Conservation (phyloP, 2,888 invertebrate genomes). For the Lasioglossum marginatum region DNA sequence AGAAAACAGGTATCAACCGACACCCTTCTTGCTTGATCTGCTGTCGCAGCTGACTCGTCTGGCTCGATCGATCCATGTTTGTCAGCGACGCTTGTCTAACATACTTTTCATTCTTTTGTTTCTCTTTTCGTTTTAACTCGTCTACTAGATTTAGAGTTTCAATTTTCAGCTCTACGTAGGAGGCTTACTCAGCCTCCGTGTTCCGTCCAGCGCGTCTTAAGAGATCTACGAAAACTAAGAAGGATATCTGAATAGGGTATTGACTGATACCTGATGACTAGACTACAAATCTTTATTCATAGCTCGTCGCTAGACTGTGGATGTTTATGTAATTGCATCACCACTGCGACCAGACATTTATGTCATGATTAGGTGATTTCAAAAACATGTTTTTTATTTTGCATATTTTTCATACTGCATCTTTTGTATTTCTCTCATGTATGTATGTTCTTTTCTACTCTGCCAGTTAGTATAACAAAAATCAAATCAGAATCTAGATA, state of each 20-base stretch:
- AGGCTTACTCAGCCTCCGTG: background rate
- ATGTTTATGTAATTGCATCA: background rate
- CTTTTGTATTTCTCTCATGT: background rate
- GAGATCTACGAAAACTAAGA: slow-evolving; percentile 56
- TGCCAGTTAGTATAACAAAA: too few species aligned
- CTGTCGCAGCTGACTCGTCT: slow-evolving; percentile 56
- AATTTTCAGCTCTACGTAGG: background rate
- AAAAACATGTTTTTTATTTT: background rate
- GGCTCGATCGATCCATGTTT: slow-evolving; percentile 66
- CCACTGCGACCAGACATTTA: background rate
- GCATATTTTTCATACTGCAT: background rate
- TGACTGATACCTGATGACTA: slow-evolving; percentile 43
- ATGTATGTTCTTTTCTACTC: too few species aligned
- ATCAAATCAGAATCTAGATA: too few species aligned
- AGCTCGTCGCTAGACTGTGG: background rate
- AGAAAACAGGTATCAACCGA: slow-evolving; percentile 83
- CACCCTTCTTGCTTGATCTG: slow-evolving; percentile 67
- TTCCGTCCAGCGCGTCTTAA: slow-evolving; percentile 65
- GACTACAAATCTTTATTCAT: slow-evolving; percentile 3
- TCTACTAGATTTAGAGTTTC: background rate
- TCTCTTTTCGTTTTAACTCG: background rate
- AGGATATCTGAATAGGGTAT: slow-evolving; percentile 23
- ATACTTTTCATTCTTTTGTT: slow-evolving; percentile 11
- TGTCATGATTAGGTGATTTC: background rate
- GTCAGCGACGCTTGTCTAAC: slow-evolving; percentile 43